Conservation (phyloP, 2,113 vertebrate genomes). For the Ellobius talpinus region DNA sequence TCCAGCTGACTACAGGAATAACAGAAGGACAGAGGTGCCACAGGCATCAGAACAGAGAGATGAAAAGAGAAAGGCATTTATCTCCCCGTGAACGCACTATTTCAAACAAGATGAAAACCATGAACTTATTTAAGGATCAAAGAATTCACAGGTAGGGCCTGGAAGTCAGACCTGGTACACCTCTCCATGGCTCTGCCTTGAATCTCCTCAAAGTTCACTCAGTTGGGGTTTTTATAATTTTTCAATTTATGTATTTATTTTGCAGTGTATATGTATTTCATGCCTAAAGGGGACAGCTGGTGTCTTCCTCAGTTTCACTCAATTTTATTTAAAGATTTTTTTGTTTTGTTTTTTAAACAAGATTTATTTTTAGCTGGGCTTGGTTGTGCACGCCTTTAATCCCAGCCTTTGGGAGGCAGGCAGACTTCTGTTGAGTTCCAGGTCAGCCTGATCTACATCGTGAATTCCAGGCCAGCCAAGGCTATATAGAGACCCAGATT, state of each 20-base stretch:
- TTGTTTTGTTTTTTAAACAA: not conserved
- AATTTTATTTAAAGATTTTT: not conserved
- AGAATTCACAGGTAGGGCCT: not conserved
- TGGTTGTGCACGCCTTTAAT: not conserved
- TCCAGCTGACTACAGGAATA: not conserved
- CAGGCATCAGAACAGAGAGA: not conserved
- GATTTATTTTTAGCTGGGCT: not conserved
- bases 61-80: not conserved
- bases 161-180: not conserved
- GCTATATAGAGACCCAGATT: not conserved
- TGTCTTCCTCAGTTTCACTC: not conserved
- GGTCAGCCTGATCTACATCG: not conserved
- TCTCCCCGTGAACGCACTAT: not conserved
- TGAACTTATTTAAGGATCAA: conserved; percentile 12
- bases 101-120: not conserved
- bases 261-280: not conserved
- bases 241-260: not conserved
- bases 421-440: not conserved
- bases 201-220: not conserved
- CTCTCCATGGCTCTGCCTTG: not conserved
- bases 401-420: not conserved
- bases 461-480: not conserved
- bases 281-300: not conserved
- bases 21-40: not conserved
- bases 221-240: not conserved